These are phyloP conservation scores for Cladorhizidae sp. DNA, from an alignment of 37 sponge, comb jelly and placozoan genomes.

Conservation along the genomic window DNA sequence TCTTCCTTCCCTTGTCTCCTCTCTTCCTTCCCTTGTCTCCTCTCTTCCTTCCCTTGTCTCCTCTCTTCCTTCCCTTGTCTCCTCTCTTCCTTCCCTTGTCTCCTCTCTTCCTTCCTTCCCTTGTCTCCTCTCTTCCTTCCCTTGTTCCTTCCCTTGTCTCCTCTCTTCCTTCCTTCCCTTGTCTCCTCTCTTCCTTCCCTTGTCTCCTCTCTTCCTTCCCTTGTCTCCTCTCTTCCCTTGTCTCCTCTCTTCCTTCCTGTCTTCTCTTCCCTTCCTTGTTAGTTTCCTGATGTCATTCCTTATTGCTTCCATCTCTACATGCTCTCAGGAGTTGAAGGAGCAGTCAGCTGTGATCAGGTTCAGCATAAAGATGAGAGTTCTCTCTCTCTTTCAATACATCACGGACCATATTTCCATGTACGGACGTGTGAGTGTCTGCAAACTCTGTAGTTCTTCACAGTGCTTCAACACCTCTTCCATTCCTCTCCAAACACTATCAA, in stretches of 20 bases:
- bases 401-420: constrained; percentile 58
- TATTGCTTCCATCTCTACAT: neutral
- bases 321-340: constrained; percentile 70
- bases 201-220: neutral
- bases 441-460: no score
- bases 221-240: neutral
- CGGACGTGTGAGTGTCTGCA: neutral
- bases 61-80: neutral
- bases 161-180: neutral
- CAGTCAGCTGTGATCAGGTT: constrained; percentile 39
- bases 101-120: neutral
- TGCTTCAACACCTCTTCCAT: no score
- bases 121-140: no score
- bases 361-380: constrained; percentile 31
- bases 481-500: no score
- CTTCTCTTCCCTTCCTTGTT: neutral
- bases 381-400: constrained; percentile 64
- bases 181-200: neutral
- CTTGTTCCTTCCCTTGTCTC: no score
- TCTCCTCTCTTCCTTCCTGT: neutral
- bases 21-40: neutral
- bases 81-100: neutral
- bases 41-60: neutral
- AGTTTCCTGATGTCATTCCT: neutral
- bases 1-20: no score